Conservation (phyloP, 2,888 invertebrate species). For the Idaea dimidiata region DNA sequence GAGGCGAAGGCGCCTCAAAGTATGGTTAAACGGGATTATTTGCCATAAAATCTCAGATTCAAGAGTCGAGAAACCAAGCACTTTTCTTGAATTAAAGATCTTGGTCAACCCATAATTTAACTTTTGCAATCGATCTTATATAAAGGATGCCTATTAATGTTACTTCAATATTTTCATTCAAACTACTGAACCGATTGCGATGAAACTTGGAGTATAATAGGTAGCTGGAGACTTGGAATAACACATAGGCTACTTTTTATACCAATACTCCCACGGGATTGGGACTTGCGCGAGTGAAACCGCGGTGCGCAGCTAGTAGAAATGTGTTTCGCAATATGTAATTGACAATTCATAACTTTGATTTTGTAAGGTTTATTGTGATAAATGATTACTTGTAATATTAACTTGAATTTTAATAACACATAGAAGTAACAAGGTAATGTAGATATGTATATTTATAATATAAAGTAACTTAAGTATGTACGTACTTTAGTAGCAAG, state of each 20-base stretch:
- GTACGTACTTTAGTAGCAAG: background rate
- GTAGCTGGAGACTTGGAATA: no score
- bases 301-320: no score
- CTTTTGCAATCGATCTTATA: constrained; percentile 18
- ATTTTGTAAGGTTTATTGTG: background rate
- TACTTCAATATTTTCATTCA: constrained; percentile 8
- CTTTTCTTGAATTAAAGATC: constrained; percentile 37
- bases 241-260: no score
- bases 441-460: background rate
- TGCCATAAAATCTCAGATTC: constrained; percentile 43
- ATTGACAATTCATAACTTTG: background rate
- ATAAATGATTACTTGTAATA: background rate
- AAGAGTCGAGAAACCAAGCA: constrained; percentile 42
- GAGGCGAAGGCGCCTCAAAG: constrained; percentile 44
- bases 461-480: no score
- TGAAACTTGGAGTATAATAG: no score
- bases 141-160: constrained; percentile 10
- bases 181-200: no score
- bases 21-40: constrained; percentile 49
- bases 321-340: background rate
- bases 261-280: no score
- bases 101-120: constrained; percentile 32
- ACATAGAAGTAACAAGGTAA: background rate
- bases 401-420: background rate
- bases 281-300: no score